Base-by-base conservation (phyloP, 2,888 invertebrate species). In the Monopis laevigella region DNA sequence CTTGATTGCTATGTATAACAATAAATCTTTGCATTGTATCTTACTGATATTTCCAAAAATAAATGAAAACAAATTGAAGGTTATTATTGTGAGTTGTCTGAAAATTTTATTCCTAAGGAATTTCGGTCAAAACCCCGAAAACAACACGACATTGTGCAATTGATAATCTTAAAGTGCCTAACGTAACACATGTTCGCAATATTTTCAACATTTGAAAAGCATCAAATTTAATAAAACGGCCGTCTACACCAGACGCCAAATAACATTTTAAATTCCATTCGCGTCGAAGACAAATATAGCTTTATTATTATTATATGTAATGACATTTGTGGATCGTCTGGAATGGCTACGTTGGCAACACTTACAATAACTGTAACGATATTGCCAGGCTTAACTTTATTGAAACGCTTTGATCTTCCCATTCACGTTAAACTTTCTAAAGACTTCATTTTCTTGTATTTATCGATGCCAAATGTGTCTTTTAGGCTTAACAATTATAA, bases 211-310 rank as follows among this genome's bases (percentile, higher is more conserved):
- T 21, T 36, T 36, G 13, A 21, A 24, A 36, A 36, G 36, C 21
- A 21, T 36, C 19, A 21, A 36, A 36, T 36, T 36, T 36, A 36
- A 36, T 36, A 36, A 36, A 36, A 36, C 32, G 30, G 30, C 13
- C 30, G 30, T 16, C n/a, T 16, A 36, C 21, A 13, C 21, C 36
- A 17, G 32, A 19, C n/a, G 46, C 48, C 47, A 45, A 61, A 60
- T 51, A 51, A 48, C 52, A 49, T 60, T 69, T 59, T 56, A 62
- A 65, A 73, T 72, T 69, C 67, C 51, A 48, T 50, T 51, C 62
- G 60, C 62, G 65, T 58, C 51, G 55, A 52, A 60, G 58, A 61
- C 67, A 60, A 67, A 69, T 71, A 66, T 59, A 65, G 52, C 62
- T 71, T 69, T 69, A 72, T 61, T 65, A 60, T 63, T 60, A 67